Evolutionary conservation across 2,888 invertebrate species (phyloP).

Genomic region (Himalopsyche tibetana): DNA sequence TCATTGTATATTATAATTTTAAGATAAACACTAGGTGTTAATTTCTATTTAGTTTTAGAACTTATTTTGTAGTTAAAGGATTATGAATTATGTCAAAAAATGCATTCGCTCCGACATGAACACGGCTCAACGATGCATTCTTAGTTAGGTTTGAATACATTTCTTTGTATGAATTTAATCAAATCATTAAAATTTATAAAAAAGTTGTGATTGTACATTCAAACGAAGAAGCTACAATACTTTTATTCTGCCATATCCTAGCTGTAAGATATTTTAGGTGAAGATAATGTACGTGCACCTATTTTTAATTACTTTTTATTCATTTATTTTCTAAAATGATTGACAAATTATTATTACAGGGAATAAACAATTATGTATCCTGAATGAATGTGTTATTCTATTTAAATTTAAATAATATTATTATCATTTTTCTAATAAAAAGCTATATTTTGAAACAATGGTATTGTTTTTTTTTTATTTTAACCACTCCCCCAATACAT

Average conservation of each 20-base stretch:
- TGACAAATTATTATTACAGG: constrained; percentile 31
- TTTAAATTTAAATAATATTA: neutral
- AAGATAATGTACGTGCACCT: neutral
- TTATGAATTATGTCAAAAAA: too few relatives aligned
- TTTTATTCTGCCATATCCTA: constrained; percentile 37
- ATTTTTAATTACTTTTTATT: neutral
- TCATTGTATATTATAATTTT: too few relatives aligned
- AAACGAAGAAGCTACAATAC: neutral
- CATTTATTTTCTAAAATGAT: constrained; percentile 29
- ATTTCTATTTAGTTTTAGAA: too few relatives aligned
- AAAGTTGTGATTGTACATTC: neutral
- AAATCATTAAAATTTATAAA: neutral
- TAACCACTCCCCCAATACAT: neutral
- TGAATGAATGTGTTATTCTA: neutral
- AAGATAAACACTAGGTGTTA: too few relatives aligned
- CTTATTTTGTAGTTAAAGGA: too few relatives aligned
- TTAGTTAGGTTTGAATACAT: too few relatives aligned
- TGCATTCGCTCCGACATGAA: too few relatives aligned
- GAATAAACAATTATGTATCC: constrained; percentile 27
- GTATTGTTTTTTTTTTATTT: too few relatives aligned
- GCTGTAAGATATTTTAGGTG: neutral
- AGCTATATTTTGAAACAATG: constrained; percentile 1
- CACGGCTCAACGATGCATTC: too few relatives aligned
- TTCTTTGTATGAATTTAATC: too few relatives aligned
- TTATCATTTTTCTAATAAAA: constrained; percentile 42